phyloP scores from a whole-genome alignment of 1,140 invertebrate species.

The Cotesia glomerata region DNA sequence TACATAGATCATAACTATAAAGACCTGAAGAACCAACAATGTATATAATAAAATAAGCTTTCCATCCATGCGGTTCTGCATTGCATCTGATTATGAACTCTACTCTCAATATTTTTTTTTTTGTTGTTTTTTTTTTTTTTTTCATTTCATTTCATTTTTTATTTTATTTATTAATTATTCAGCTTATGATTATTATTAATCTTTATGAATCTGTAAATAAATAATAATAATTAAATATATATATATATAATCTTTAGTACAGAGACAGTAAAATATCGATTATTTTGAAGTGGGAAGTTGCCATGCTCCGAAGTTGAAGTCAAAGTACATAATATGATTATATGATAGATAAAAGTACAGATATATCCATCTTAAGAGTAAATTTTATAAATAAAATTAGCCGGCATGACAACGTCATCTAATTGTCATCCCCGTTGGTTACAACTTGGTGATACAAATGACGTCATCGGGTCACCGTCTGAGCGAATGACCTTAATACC shows the following conservation, averaged over 20 bases:
- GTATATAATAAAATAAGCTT: constrained; percentile 58
- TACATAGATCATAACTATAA: constrained; percentile 60
- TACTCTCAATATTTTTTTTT: not conserved
- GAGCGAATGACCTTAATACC: not conserved
- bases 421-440: not conserved
- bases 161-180: not conserved
- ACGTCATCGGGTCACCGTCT: constrained; percentile 31
- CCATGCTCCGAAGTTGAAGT: constrained; percentile 28
- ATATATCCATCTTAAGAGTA: not conserved
- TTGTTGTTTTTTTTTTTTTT: too few relatives aligned
- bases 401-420: not conserved
- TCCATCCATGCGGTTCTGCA: constrained; percentile 58
- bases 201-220: not conserved
- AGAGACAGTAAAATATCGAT: constrained; percentile 19
- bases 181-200: not conserved
- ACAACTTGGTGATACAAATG: not conserved
- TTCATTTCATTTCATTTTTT: constrained; percentile 11
- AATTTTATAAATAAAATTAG: not conserved
- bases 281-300: constrained; percentile 23
- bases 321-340: not conserved
- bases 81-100: constrained; percentile 45
- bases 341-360: not conserved
- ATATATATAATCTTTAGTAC: not conserved
- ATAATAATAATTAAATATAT: constrained; percentile 3
- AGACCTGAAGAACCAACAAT: constrained; percentile 56